These are phyloP conservation scores for Macquaria australasica DNA, from an alignment of 2,113 vertebrate species.

Conservation along the genomic window DNA sequence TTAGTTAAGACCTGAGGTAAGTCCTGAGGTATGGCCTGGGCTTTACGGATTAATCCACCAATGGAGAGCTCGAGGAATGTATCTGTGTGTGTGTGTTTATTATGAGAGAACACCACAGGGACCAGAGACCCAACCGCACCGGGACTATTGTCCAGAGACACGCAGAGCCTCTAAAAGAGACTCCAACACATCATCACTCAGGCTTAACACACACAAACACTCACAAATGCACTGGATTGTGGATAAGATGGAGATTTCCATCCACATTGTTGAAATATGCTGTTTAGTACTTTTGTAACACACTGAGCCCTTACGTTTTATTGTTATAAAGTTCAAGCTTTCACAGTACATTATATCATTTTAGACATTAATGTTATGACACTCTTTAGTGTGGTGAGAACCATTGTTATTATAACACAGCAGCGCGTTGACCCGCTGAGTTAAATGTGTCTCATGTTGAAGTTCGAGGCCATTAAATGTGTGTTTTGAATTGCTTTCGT, in stretches of 20 bases:
- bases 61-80: constrained; percentile 66
- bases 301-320: constrained; percentile 48
- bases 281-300: constrained; percentile 63
- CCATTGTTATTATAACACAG: constrained; percentile 46
- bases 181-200: constrained; percentile 46
- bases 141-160: constrained; percentile 44
- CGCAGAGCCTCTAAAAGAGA: constrained; percentile 39
- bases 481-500: constrained; percentile 54
- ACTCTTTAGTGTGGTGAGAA: constrained; percentile 39
- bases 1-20: constrained; percentile 79
- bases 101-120: constrained; percentile 50
- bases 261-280: constrained; percentile 37
- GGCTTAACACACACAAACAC: constrained; percentile 51
- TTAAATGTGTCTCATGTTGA: constrained; percentile 63
- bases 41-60: constrained; percentile 78
- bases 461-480: constrained; percentile 72
- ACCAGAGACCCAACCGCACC: constrained; percentile 44
- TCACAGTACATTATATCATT: constrained; percentile 37
- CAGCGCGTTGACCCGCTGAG: constrained; percentile 44
- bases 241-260: constrained; percentile 26
- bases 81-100: constrained; percentile 69
- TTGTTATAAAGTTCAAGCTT: constrained; percentile 46
- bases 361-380: constrained; percentile 55
- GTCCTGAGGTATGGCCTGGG: constrained; percentile 74
- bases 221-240: constrained; percentile 61